Evolutionary conservation across 2,797 vertebrate genomes (phyloP), one percentile per base, ranked within the genome.

Genomic region (Eidolon dupreanum): DNA sequence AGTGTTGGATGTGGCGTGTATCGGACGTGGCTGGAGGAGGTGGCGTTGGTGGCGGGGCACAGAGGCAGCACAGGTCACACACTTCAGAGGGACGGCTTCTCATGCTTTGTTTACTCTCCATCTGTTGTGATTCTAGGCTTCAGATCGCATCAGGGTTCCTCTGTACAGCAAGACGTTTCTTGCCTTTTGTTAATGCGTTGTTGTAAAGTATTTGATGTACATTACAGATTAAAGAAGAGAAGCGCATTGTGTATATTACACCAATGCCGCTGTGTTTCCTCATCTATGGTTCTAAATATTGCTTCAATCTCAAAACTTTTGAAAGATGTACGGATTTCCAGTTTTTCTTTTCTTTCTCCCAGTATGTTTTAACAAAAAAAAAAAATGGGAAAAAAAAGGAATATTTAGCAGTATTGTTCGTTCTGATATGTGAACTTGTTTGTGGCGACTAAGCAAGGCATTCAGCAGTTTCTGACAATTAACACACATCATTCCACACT

Each of bases 201-300:
- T 99, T 99, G 99, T 99, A 99, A 99, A 99, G 99, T 99, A 99
- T 99, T 99, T 99, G 98, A 99, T 99, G 99, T 99, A 99, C 99
- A 99, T 99, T 99, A 99, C 98, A 98, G 99, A 99, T 98, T 98
- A 99, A 99, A 98, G 98, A 96, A 97, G 97, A 98, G 98, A 99
- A 99, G 98, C 98, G 99, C 99, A 98, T 99, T 99, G 99, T 99
- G 99, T 99, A 99, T 99, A 99, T 99, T 99, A 99, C 99, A 99
- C 99, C 99, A 99, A 98, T 99, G 99, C 99, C 98, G 98, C 98
- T 97, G 98, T 98, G 99, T 99, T 99, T 99, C 98, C 98, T 99
- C 99, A 99, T 99, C 98, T 98, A 98, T 99, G 99, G 99, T 99
- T 99, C 98, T 99, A 98, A 98, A 99, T 99, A 99, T 98, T 99